These are phyloP conservation scores for Piaya cayana DNA, from an alignment of 2,113 vertebrate species.

Conservation along the genomic window DNA sequence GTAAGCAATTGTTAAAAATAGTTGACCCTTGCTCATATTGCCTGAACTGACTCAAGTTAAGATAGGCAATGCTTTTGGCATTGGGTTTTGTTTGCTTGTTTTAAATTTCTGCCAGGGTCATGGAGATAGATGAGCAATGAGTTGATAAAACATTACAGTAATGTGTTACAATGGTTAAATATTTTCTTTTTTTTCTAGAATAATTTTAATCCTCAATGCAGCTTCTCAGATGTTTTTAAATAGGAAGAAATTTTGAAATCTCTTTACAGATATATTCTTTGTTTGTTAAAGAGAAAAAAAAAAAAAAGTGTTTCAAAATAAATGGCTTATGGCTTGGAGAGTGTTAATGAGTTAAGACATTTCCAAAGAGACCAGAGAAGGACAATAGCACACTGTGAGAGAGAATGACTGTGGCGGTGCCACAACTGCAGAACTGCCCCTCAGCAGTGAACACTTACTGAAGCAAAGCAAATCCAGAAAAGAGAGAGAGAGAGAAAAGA, in stretches of 20 bases:
- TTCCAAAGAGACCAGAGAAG: conserved; percentile 5
- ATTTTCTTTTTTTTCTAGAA: conserved; percentile 26
- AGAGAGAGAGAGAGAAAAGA: background rate
- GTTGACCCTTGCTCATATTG: background rate
- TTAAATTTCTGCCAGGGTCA: background rate
- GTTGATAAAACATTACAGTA: conserved; percentile 45
- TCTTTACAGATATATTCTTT: background rate
- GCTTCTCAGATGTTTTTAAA: background rate
- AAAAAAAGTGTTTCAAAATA: background rate
- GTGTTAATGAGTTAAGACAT: background rate
- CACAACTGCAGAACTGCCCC: conserved; percentile 36
- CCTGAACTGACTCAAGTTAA: background rate
- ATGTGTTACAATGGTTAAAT: conserved; percentile 50
- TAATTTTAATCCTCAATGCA: background rate
- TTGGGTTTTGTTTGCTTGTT: background rate
- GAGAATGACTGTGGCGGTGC: background rate
- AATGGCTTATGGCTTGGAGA: background rate
- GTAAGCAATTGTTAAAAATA: background rate
- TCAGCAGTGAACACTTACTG: conserved; percentile 74
- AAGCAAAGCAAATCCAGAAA: background rate
- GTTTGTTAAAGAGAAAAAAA: background rate
- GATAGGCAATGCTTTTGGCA: background rate
- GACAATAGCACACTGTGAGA: background rate
- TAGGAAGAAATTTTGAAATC: background rate
- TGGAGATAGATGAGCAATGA: background rate